phyloP scores from a whole-genome alignment of 2,797 vertebrate genomes.

The Coluber constrictor region DNA sequence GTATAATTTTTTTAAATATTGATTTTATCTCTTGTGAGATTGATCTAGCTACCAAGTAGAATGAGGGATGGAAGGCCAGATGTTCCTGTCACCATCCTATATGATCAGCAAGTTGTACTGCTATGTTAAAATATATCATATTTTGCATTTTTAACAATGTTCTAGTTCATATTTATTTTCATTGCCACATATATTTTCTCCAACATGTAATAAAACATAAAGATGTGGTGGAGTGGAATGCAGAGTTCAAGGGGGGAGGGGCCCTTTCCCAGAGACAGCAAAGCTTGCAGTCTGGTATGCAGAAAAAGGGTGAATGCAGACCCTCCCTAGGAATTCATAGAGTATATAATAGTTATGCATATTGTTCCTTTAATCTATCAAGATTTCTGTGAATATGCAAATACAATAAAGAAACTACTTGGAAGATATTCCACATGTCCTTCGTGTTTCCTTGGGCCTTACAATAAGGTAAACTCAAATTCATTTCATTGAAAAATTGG shows the following conservation, averaged over 20 bases:
- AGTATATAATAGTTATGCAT: no score
- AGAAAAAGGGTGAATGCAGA: no score
- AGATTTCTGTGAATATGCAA: no score
- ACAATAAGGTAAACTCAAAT: background rate
- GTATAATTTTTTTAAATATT: background rate
- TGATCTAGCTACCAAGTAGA: background rate
- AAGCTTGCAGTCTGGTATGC: no score
- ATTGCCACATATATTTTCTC: background rate
- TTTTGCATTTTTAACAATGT: background rate
- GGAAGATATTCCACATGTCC: no score
- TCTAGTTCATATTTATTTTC: background rate
- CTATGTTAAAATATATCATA: background rate
- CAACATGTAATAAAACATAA: background rate
- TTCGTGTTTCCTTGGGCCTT: no score
- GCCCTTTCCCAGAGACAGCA: no score
- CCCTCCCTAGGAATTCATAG: no score
- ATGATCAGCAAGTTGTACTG: background rate
- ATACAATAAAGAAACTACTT: no score
- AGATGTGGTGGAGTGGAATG: no score
- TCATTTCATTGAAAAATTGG: background rate
- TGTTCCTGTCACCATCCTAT: background rate
- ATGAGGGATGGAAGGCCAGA: background rate
- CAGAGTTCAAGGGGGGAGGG: no score
- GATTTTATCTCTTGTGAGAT: background rate
- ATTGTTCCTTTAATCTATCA: no score